Percentiles rank a stretch among this genome's conserved stretches.
phyloP scores from a whole-genome alignment of 2,797 vertebrate genomes.

The Heliangelus exortis region DNA sequence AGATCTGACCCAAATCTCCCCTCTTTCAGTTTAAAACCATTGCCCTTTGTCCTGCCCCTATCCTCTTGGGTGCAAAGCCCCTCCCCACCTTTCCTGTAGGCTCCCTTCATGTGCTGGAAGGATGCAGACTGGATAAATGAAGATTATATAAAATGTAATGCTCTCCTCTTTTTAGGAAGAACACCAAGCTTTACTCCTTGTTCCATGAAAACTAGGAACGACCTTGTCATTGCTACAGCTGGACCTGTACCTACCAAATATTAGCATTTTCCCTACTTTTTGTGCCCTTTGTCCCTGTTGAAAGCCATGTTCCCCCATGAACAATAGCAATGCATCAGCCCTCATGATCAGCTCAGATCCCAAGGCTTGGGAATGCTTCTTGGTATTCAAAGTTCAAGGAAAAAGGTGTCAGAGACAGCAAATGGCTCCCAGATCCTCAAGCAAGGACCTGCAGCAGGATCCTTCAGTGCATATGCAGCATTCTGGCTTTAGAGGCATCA shows the following conservation, averaged over 20 bases:
- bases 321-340: not conserved
- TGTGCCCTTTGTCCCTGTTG: not conserved
- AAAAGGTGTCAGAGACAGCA: not conserved
- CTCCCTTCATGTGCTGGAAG: too few relatives aligned
- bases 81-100: too few relatives aligned
- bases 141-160: not conserved
- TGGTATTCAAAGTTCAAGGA: not conserved
- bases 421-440: not conserved
- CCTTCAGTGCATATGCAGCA: not conserved
- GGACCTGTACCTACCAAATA: not conserved
- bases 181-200: accelerated
- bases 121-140: not conserved
- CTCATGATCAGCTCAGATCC: not conserved
- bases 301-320: not conserved
- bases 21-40: too few relatives aligned
- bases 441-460: not conserved
- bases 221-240: not conserved
- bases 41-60: too few relatives aligned
- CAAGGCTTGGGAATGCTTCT: not conserved
- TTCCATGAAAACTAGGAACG: not conserved
- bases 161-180: not conserved
- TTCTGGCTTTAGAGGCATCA: not conserved
- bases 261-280: not conserved
- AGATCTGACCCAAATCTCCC: too few relatives aligned
- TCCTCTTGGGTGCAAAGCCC: too few relatives aligned